Evolutionary conservation across 2,797 vertebrate species (phyloP).

Genomic region (Eleutherodactylus coqui): DNA sequence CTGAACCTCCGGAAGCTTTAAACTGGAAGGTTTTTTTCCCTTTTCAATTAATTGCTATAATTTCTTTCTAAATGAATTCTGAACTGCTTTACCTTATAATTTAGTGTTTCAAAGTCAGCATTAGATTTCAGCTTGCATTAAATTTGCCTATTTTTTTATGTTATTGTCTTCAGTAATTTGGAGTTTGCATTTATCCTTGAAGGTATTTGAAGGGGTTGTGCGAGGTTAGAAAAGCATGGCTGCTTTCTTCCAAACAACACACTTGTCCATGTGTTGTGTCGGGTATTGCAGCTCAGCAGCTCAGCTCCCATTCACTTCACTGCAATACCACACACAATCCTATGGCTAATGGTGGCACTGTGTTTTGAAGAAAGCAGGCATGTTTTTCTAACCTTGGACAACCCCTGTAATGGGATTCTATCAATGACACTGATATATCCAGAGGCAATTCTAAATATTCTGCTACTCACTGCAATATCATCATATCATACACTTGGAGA

Average conservation of each 20-base stretch:
- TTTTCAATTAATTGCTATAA: neutral
- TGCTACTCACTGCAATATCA: too few relatives aligned
- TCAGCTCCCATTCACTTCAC: too few relatives aligned
- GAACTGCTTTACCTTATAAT: neutral
- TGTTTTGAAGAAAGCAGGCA: too few relatives aligned
- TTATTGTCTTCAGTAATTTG: neutral
- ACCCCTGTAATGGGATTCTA: neutral
- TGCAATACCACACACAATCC: too few relatives aligned
- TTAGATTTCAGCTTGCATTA: neutral
- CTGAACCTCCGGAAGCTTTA: neutral
- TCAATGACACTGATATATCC: neutral
- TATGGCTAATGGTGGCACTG: too few relatives aligned
- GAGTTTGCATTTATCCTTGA: neutral
- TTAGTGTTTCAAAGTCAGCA: neutral
- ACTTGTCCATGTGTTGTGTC: too few relatives aligned
- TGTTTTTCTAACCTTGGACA: too few relatives aligned
- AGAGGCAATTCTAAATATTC: neutral
- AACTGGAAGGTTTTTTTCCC: neutral
- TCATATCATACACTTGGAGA: too few relatives aligned
- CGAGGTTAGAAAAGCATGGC: too few relatives aligned
- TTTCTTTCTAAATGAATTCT: neutral
- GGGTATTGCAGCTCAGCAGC: too few relatives aligned
- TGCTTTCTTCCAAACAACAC: too few relatives aligned
- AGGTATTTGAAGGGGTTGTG: neutral
- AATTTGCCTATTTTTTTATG: neutral